Conservation (phyloP, 2,888 invertebrate species). For the Rutpela maculata region DNA sequence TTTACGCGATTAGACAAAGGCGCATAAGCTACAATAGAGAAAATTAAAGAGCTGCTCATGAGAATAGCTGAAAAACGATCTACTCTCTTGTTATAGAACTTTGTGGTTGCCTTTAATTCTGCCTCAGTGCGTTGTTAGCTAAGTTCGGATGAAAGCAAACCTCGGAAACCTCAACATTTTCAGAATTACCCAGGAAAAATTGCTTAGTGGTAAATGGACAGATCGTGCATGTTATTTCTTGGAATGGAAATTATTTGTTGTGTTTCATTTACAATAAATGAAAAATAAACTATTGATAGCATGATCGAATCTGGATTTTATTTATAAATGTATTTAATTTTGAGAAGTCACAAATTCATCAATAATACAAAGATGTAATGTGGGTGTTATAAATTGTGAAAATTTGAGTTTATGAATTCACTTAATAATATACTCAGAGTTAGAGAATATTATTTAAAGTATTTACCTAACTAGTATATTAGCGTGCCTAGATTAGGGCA, state of each 20-base stretch:
- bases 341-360: no score
- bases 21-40: constrained; percentile 51
- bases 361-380: no score
- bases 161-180: constrained; percentile 52
- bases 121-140: constrained; percentile 53
- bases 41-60: constrained; percentile 51
- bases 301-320: no score
- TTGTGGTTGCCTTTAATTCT: constrained; percentile 54
- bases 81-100: constrained; percentile 53
- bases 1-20: constrained; percentile 54
- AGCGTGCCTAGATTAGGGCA: no score
- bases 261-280: not conserved
- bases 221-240: not conserved
- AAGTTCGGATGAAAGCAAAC: constrained; percentile 55
- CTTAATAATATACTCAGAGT: no score
- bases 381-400: no score
- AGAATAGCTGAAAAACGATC: constrained; percentile 51
- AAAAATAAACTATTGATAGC: not conserved
- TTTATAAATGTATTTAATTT: no score
- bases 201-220: not conserved
- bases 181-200: constrained; percentile 40
- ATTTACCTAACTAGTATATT: no score
- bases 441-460: no score
- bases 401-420: no score
- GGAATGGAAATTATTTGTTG: not conserved